Base-by-base conservation (phyloP, 2,113 vertebrate genomes). In the Epinephelus fuscoguttatus region DNA sequence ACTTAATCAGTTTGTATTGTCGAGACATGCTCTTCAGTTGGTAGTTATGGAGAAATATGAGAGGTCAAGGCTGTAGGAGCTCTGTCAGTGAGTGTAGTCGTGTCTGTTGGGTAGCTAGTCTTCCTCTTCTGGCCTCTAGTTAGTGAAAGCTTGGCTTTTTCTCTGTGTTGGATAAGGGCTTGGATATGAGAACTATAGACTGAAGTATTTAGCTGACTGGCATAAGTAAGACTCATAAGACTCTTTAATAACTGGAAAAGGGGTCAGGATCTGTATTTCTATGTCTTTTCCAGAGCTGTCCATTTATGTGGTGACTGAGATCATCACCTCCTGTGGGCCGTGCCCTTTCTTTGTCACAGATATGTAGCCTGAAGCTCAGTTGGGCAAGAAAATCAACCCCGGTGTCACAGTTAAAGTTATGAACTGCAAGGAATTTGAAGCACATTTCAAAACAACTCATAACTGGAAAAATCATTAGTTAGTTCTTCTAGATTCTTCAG, bases 391-490 rank as follows among this genome's bases (percentile, higher is more conserved):
- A 84, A 64, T 78, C 40, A 74, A 60, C 64, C 55, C 40, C 42
- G 6, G 64, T 84, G 71, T 68, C 85, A 59, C 45, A 75, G 73
- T 84, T 70, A 80, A 81, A 84, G 64, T 88, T 87, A 80, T 81
- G 72, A 92, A 85, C 74, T 86, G 69, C 25, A 25, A 88, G 79
- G 84, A 88, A 89, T 90, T 81, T 76, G 71, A 88, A 73, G 70
- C 67, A 84, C 78, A 55, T 91, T 83, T 72, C 63, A 87, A 84
- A 86, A 86, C 30, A 45, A 78, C 75, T 76, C 74, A 27, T 71
- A 91, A 80, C 89, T 80, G 79, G 85, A 86, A 80, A 91, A 90
- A 72, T 57, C 83, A 85, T 89, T 84, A 88, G 81, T 60, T 78
- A 7, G 19, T 73, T 80, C 73, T 74, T 37, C 33, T 47, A 64